Evolutionary conservation across 2,113 vertebrate species (phyloP), one percentile per base, ranked within the genome.

Genomic region (Alethe castanea): DNA sequence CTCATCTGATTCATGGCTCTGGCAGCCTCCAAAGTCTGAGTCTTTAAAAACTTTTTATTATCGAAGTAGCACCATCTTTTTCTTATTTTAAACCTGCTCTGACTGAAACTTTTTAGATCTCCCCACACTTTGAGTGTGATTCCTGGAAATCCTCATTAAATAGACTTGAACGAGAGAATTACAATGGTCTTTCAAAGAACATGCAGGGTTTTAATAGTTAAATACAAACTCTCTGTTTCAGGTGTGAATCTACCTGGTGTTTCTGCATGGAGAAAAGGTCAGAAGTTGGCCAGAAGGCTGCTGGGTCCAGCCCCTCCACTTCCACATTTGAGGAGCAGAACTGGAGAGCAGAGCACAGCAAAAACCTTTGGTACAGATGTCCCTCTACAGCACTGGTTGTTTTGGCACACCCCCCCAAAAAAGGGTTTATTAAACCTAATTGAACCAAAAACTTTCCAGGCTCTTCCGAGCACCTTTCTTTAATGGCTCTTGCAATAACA

Each of bases 191-290:
- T 81, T 78, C 54, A 50, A 77, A 78, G 50, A 66, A 53, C 6
- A 14, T 4, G 6, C 38, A 15, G 40, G 38, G 15, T 6, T 66
- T 45, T 54, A 80, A 50, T 20, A 80, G 77, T 65, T 3, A 28
- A 67, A 60, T 31, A 28, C 5, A 60, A 94, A 31, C 71, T 84
- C 35, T 91, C 48, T 90, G 16, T 97, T 96, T 81, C 87, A 98
- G 98, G 65, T 70, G 44, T 12, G 3, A 91, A 95, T 77, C 25
- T 70, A 4, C 72, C 82, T 7, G 94, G 93, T 16, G 93, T 90
- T 35, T 86, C 81, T 7, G 91, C 98, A 23, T 98, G 98, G 98
- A 97, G 97, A 48, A 96, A 96, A 95, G 98, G 98, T 42, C 97
- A 92, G 60, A 97, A 84, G 35, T 79, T 98, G 80, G 97, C 70